Evolutionary conservation across 2,113 vertebrate species (phyloP).

Genomic region (Triplophysa rosa): DNA sequence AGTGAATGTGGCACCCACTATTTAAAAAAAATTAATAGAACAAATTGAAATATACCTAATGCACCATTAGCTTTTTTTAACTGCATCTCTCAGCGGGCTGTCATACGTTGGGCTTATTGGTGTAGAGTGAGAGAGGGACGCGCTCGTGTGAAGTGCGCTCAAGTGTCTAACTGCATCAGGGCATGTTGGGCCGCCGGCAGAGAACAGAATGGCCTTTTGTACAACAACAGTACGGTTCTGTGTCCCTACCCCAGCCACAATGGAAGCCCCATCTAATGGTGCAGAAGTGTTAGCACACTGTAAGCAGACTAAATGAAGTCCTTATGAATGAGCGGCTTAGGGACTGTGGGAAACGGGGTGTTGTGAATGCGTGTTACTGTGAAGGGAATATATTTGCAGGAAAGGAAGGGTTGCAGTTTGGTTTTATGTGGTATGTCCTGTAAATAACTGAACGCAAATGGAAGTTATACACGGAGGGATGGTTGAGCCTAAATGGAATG

Average conservation of each 20-base stretch:
- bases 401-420: conserved; percentile 17
- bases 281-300: conserved; percentile 34
- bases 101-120: conserved; percentile 42
- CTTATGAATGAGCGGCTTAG: conserved; percentile 34
- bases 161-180: conserved; percentile 57
- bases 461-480: not conserved
- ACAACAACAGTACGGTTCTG: conserved; percentile 48
- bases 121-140: conserved; percentile 15
- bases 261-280: conserved; percentile 50
- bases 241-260: conserved; percentile 34
- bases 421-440: conserved; percentile 4
- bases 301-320: conserved; percentile 39
- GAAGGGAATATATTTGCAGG: conserved; percentile 1
- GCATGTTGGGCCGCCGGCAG: conserved; percentile 50
- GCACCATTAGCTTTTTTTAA: conserved; percentile 20
- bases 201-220: conserved; percentile 58
- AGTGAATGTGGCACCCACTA: too few relatives aligned
- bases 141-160: conserved; percentile 50
- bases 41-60: too few relatives aligned
- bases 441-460: conserved; percentile 11
- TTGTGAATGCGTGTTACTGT: conserved; percentile 28
- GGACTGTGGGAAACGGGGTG: conserved; percentile 26
- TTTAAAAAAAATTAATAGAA: too few relatives aligned
- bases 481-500: not conserved
- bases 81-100: conserved; percentile 15